Evolutionary conservation across 2,888 invertebrate genomes (phyloP), one percentile per base, ranked within the genome.

Genomic region (Atrina japonica): DNA sequence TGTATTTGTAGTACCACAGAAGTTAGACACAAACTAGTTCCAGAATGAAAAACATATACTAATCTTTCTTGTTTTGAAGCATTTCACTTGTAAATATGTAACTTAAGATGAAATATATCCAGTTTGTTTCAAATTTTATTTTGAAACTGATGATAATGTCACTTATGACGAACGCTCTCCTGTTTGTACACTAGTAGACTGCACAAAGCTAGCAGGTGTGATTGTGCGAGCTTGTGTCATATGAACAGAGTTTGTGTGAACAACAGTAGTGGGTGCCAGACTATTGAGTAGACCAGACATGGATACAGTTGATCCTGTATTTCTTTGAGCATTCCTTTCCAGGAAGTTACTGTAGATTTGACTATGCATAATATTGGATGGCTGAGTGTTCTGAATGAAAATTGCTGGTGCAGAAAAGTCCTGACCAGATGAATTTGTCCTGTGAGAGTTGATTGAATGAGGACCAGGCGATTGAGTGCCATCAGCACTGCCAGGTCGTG

Each of bases 261-360:
- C 35, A 35, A 35, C 35, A 35, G 35, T 35, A 5, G 35, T 35
- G 11, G 35, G 35, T 35, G 35, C 35, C 35, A 35, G 5, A 35
- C 6, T 35, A 11, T 35, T 35, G 5, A 35, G 35, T 35, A 35
- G 35, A 35, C 35, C 35, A 35, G 35, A 35, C 27, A 52, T 25
- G 6, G 21, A 18, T 6, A 52, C 18, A 21, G 52, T n/a, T 23
- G 52, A 52, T 21, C 52, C 52, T 21, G 25, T 21, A 6, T 5
- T 18, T 25, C 25, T 18, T 16, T 52, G 52, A 52, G 21, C 52
- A 25, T 18, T 25, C 11, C 21, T 25, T 23, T 52, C 47, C 21
- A 61, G 30, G 30, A 61, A 49, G 50, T 61, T 61, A 29, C 61
- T 61, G 49, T 61, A 61, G 6, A 61, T 61, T 35, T 61, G 61